A percentile compares a stretch with the other conserved stretches of the same genome.
These are phyloP conservation scores for Danio albolineatus DNA, from an alignment of 2,797 vertebrate species.

Conservation along the genomic window DNA sequence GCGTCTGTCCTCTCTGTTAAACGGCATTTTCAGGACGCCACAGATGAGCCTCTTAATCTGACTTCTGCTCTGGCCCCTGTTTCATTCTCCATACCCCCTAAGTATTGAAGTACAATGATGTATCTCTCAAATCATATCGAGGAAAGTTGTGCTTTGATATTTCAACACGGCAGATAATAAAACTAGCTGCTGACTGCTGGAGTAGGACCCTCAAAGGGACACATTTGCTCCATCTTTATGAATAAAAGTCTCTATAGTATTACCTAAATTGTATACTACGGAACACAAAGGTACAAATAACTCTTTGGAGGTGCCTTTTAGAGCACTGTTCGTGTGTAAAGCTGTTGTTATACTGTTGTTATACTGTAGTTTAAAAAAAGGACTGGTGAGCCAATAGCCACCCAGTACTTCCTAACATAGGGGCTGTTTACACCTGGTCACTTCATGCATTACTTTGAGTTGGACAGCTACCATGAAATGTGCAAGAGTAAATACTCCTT, in stretches of 20 bases:
- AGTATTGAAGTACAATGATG: not conserved
- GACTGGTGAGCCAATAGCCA: not conserved
- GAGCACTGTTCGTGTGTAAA: not conserved
- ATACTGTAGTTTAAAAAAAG: too few species aligned
- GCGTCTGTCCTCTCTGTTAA: slow-evolving; percentile 49
- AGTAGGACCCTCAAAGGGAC: not conserved
- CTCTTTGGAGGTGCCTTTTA: not conserved
- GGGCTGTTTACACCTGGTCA: too few species aligned
- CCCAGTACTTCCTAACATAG: too few species aligned
- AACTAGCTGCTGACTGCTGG: not conserved
- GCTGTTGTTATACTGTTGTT: too few species aligned
- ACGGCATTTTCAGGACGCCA: slow-evolving; percentile 51
- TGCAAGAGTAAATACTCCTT: too few species aligned
- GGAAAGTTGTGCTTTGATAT: not conserved
- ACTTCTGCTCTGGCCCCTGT: slow-evolving; percentile 33
- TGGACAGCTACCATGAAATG: too few species aligned
- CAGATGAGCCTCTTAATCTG: slow-evolving; percentile 41
- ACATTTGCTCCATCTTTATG: not conserved
- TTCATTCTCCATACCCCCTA: not conserved
- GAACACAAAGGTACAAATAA: not conserved
- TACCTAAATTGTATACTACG: not conserved
- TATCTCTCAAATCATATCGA: not conserved
- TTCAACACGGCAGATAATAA: not conserved
- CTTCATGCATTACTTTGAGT: too few species aligned
- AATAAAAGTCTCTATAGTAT: not conserved